Base-by-base conservation (phyloP, 2,797 vertebrate genomes). In the Argyrosomus regius region DNA sequence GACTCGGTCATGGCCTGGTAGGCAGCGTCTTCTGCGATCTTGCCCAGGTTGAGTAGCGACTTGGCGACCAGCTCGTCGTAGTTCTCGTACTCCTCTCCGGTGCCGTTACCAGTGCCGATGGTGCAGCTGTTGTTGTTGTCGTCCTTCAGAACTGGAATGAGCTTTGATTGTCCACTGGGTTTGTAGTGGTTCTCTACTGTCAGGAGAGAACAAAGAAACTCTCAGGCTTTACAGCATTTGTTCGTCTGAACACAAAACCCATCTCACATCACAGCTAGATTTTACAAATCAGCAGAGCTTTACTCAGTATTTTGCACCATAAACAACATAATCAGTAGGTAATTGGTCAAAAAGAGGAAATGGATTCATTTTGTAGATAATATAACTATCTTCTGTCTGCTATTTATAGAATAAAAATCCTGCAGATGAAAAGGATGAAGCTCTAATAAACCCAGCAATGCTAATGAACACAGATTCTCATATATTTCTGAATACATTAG, bases 31-130 rank as follows among this genome's bases (percentile, higher is more conserved):
- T 99, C 97, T 0, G 98, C 98, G 50, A 99, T 99, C 95, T 99
- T 99, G 87, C 98, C 98, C 65, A 99, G 96, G 94, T 98, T 99
- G 78, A 99, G 95, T 89, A 99, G 93, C 35, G 98, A 99, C 94
- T 99, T 99, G 90, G 98, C 98, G 78, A 99, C 98, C 89, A 99
- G 96, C 93, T 99, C 98, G 66, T 99, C 98, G 24, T 99, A 99
- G 95, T 99, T 98, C 91, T 99, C 98, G 70, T 98, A 98, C 80
- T 99, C 98, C n/a, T 97, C 52, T 92, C 96, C 50, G 41, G 73
- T 75, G 57, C 71, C 86, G 77, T 75, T 85, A 0, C 86, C 87
- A 8, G 56, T 49, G 28, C 54, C 11, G 60, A 74, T 18, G 72
- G 57, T 11, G 68, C 85, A 68, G 69, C 80, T 90, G 80, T 96